Percentiles rank a stretch among this genome's conserved stretches.
phyloP scores from a whole-genome alignment of 2,888 invertebrate species.

The Petrolisthes manimaculis region DNA sequence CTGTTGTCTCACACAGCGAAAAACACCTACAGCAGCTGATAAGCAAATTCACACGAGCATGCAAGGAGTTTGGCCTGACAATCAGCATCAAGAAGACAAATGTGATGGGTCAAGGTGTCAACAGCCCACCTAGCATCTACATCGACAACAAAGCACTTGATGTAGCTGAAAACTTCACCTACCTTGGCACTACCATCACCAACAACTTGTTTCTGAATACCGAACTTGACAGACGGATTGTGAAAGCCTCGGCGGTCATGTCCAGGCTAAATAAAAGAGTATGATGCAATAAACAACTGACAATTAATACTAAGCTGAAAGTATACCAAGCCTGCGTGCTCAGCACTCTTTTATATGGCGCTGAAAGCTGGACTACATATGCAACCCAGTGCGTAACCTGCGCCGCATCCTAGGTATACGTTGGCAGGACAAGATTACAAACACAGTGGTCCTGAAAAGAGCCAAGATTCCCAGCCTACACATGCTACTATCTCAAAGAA shows the following conservation, averaged over 20 bases:
- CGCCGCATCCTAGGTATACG: background rate
- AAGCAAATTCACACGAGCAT: background rate
- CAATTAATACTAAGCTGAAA: background rate
- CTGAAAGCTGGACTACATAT: background rate
- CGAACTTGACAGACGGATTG: background rate
- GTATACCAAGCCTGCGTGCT: background rate
- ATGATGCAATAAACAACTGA: background rate
- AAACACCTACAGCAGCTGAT: conserved; percentile 5
- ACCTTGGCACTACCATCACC: background rate
- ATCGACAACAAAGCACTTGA: background rate
- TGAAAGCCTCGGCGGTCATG: background rate
- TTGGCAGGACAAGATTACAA: background rate
- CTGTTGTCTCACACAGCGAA: background rate
- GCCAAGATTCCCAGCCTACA: background rate
- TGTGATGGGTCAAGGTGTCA: background rate
- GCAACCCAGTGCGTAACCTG: background rate
- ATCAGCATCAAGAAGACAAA: background rate
- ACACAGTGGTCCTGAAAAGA: background rate
- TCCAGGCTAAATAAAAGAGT: background rate
- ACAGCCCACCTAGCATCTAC: background rate
- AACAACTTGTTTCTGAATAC: background rate
- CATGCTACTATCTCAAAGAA: background rate
- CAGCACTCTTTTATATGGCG: background rate
- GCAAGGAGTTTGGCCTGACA: background rate
- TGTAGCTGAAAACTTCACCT: background rate